Base-by-base conservation (phyloP, 2,888 invertebrate genomes). In the Scaptomyza caliginosa region DNA sequence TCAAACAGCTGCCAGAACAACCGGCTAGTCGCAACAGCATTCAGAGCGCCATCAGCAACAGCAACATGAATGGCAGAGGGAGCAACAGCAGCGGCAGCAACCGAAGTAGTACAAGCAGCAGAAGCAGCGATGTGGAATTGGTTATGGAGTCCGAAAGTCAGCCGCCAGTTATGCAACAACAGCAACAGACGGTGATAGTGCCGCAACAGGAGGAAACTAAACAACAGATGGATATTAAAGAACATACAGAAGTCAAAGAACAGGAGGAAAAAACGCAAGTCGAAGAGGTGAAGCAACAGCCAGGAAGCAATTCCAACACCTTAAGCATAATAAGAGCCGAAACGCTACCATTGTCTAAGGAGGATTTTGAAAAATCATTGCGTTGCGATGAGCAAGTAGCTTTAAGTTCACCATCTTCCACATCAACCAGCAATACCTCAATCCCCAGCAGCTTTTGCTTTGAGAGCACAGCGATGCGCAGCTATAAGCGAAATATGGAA, bases 341-440 rank as follows among this genome's bases (percentile, higher is more conserved):
- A 48, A 45, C 80, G 5, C 23, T 81, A 45, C 13, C 57, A 1
- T 16, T 83, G n/a, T 69, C 80, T 19, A 86, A 77, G 16, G 86
- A 86, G 23, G 84, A 86, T 8, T 86, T 83, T 49, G 86, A 73
- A 38, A 73, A 73, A n/a, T 83, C 82, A 0, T 30, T 86, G 40
- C 73, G 52, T 4, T 83, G 80, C 21, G 65, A 75, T 1, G 82
- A 86, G 11, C 24, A 51, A 0, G 5, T 74, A 5, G 32, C 51
- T 4, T 50, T 24, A 1, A 62, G 24, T 1, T 66, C 72, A 3
- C 49, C 72, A 1, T 34, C 66, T 0, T 34, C 43, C 0, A n/a
- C 11, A 1, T 21, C 54, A 6, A 36, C 19, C 4, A 51, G 16
- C 23, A 45, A 16, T 11, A 28, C 6, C 4, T 1, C 13, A 10